These are phyloP conservation scores for Cassiopea xamachana DNA, from an alignment of 30 jellyfish, hydroid and myxozoan species.

Conservation along the genomic window DNA sequence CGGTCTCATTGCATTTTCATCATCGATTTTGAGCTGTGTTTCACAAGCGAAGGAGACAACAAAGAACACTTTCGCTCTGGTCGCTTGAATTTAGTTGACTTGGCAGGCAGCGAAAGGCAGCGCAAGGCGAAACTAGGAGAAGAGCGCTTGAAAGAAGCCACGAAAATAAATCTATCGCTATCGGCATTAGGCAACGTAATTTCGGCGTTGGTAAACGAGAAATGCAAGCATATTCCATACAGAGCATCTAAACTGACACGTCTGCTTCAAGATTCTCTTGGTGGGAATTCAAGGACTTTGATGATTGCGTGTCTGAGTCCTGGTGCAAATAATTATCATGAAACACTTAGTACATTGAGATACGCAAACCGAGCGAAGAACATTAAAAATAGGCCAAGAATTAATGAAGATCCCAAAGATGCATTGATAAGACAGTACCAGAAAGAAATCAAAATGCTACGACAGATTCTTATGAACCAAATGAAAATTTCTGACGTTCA, in stretches of 20 bases:
- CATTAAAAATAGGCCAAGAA: slow-evolving; percentile 90
- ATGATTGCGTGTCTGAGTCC: slow-evolving; percentile 99
- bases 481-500: slow-evolving; percentile 78
- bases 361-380: slow-evolving; percentile 98
- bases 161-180: slow-evolving; percentile 91
- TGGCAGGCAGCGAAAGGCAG: slow-evolving; percentile 99
- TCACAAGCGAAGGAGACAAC: slow-evolving; percentile 82
- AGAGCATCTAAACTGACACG: slow-evolving; percentile 97
- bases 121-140: slow-evolving; percentile 91
- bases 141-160: slow-evolving; percentile 94
- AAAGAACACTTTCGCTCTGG: slow-evolving; percentile 96
- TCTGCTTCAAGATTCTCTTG: slow-evolving; percentile 94
- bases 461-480: slow-evolving; percentile 86
- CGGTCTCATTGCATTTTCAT: slow-evolving; percentile 96
- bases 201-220: slow-evolving; percentile 92
- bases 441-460: slow-evolving; percentile 88
- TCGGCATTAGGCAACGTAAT: slow-evolving; percentile 98
- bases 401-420: slow-evolving; percentile 97
- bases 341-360: slow-evolving; percentile 93
- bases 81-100: slow-evolving; percentile 89
- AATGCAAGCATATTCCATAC: slow-evolving; percentile 95
- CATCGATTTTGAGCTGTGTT: slow-evolving; percentile 94
- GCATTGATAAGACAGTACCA: slow-evolving; percentile 92
- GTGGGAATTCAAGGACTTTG: slow-evolving; percentile 94
- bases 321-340: slow-evolving; percentile 90